Percentiles rank a stretch among this genome's conserved stretches.
Evolutionary conservation across 92 coral and sea anemone genomes (phyloP).

Genomic region (Diadumene lineata): DNA sequence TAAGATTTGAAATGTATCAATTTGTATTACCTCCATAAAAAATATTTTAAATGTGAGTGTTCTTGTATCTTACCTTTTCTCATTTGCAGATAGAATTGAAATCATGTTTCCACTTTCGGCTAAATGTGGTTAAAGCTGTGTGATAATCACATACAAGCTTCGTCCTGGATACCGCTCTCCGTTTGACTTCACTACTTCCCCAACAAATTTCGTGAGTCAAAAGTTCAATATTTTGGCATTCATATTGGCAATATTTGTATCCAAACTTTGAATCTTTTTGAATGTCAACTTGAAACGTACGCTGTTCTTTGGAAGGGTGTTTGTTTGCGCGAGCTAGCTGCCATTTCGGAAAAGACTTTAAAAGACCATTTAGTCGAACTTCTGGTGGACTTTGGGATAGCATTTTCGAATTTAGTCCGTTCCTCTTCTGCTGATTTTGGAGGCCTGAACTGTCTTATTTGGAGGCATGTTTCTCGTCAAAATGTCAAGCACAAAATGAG

Average conservation of each 20-base stretch:
- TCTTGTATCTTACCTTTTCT: constrained; percentile 16
- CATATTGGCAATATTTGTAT: constrained; percentile 45
- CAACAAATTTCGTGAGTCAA: constrained; percentile 51
- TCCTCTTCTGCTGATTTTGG: constrained; percentile 46
- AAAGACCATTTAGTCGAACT: constrained; percentile 41
- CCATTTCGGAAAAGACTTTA: constrained; percentile 51
- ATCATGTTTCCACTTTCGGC: constrained; percentile 23
- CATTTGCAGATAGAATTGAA: constrained; percentile 22
- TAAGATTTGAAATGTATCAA: not conserved
- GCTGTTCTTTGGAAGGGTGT: constrained; percentile 43
- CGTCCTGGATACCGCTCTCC: constrained; percentile 57
- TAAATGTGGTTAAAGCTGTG: constrained; percentile 38
- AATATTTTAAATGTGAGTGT: not conserved
- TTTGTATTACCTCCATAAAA: not conserved
- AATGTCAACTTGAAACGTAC: constrained; percentile 36
- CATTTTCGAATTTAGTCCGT: constrained; percentile 24
- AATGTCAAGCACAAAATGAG: constrained; percentile 2
- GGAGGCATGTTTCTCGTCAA: constrained; percentile 24
- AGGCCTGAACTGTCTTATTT: constrained; percentile 40
- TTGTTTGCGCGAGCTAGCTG: constrained; percentile 41
- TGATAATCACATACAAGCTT: constrained; percentile 41
- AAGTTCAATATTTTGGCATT: constrained; percentile 28
- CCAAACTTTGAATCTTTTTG: constrained; percentile 40
- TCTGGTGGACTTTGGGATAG: constrained; percentile 61
- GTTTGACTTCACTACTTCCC: constrained; percentile 40